phyloP scores from a whole-genome alignment of 2,797 vertebrate genomes.

The Fratercula arctica region DNA sequence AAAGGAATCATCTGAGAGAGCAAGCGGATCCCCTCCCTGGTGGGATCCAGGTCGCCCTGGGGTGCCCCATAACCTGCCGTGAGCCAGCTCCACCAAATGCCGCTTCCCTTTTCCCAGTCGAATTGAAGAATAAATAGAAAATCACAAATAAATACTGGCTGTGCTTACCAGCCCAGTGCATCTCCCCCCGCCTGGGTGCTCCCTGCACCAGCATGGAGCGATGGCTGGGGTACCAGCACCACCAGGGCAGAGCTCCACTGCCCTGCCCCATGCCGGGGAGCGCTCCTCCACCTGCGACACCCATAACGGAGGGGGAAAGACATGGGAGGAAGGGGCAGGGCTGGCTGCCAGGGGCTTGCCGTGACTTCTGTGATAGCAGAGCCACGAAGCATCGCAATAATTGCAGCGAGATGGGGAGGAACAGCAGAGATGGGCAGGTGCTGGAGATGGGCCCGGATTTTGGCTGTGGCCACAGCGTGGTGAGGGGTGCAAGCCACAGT shows the following conservation, averaged over 20 bases:
- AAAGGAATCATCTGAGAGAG: background rate
- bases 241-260: fast-evolving
- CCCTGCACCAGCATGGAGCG: background rate
- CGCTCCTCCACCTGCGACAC: background rate
- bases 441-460: background rate
- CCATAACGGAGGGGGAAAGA: background rate
- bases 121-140: background rate
- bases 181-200: background rate
- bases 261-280: background rate
- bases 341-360: background rate
- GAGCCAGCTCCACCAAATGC: background rate
- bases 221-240: background rate
- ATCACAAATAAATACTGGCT: background rate
- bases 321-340: background rate
- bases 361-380: background rate
- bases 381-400: background rate
- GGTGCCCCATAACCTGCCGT: background rate
- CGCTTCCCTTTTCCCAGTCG: background rate
- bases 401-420: background rate
- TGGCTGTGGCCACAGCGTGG: background rate
- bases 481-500: background rate
- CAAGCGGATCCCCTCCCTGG: background rate
- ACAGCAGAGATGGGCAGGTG: fast-evolving
- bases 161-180: background rate
- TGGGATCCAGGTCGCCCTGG: background rate